Evolutionary conservation across 2,888 invertebrate species (phyloP), one percentile per base, ranked within the genome.

Genomic region (Papilio protenor): DNA sequence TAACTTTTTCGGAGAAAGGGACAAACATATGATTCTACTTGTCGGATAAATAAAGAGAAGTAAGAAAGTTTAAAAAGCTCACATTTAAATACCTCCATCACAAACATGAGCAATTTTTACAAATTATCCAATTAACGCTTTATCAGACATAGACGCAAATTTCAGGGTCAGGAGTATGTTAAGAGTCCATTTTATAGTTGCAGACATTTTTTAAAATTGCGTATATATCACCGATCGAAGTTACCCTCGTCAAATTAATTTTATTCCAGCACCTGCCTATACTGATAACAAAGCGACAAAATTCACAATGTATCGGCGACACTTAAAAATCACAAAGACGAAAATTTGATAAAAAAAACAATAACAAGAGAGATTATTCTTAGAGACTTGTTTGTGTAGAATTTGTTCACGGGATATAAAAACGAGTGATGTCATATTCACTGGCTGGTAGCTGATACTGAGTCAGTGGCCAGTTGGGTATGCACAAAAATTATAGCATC

Each of bases 351-450:
- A 2, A 33, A 64, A 64, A 12, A 66, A 66, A 45, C 66, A 3
- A 40, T 11, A 33, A 18, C 61, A 27, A 27, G 14, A 27, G 14
- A 45, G n/a, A 45, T 45, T 69, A 69, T 21, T 69, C 66, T 69
- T n/a, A 64, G 45, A 69, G 40, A 45, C 12, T 8, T 27, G 21
- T 33, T 27, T 69, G 66, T 61, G 73, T 69, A n/a, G 70, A 73
- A 57, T 77, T 75, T 79, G 75, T 74, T 78, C 73, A 70, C 66
- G 71, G 66, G 49, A 76, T 80, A 78, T 82, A 79, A 82, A 78
- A 74, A 80, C 79, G 73, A 76, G 83, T 87, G 87, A 87, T 87
- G 85, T 87, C 88, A 88, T 81, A 81, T 79, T 82, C 78, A 80
- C 83, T 81, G 81, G 81, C 80, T 73, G 79, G 80, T 81, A 81